Percentiles rank a stretch among this genome's conserved stretches.
Evolutionary conservation across 2,888 invertebrate species (phyloP).

Genomic region (Asteroscopus sphinx): DNA sequence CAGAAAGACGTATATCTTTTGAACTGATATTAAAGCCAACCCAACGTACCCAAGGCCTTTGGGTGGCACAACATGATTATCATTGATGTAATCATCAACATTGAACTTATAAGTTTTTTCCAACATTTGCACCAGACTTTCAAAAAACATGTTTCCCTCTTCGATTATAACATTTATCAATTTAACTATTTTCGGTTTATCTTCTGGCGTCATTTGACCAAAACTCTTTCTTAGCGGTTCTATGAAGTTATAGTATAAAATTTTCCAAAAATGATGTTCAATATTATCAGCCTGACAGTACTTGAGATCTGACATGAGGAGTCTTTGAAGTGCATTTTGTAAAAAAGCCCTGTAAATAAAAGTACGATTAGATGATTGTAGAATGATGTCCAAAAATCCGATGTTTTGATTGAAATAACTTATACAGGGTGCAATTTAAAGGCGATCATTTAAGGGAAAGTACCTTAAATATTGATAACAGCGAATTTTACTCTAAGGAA

Average conservation of each 20-base stretch:
- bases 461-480: too few species aligned
- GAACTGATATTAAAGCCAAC: constrained; percentile 95
- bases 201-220: constrained; percentile 89
- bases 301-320: constrained; percentile 94
- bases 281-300: constrained; percentile 96
- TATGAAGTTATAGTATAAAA: constrained; percentile 96
- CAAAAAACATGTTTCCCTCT: constrained; percentile 94
- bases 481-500: too few species aligned
- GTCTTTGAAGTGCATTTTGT: constrained; percentile 91
- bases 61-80: constrained; percentile 89
- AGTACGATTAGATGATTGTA: neutral
- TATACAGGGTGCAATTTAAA: too few species aligned
- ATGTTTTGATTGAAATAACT: too few species aligned
- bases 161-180: constrained; percentile 93
- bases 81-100: constrained; percentile 90
- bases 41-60: constrained; percentile 92
- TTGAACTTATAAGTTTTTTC: constrained; percentile 94
- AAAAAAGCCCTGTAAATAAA: constrained; percentile 86
- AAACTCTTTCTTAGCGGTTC: constrained; percentile 94
- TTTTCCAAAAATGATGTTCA: constrained; percentile 97
- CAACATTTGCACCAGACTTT: constrained; percentile 92
- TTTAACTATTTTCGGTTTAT: constrained; percentile 91
- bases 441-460: too few species aligned
- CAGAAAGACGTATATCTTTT: constrained; percentile 96
- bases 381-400: too few species aligned